A percentile compares a stretch with the other conserved stretches of the same genome.
phyloP scores from a whole-genome alignment of 2,888 invertebrate genomes.

The Caenorhabditis sp. region DNA sequence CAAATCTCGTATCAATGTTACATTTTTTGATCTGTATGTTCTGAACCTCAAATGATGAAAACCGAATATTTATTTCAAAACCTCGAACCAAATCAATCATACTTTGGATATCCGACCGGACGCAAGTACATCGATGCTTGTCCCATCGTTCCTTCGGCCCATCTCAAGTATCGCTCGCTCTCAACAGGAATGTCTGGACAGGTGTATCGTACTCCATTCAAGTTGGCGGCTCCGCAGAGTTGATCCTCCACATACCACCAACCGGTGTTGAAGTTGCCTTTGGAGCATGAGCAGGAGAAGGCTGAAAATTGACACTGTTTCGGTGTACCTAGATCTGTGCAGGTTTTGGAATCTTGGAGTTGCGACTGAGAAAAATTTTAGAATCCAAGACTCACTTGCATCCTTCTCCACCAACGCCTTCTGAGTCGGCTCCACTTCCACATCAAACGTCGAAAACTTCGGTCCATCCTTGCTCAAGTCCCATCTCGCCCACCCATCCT shows the following conservation, averaged over 20 bases:
- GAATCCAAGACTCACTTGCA: too few species aligned
- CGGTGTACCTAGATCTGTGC: too few species aligned
- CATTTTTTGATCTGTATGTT: too few species aligned
- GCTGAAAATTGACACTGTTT: neutral
- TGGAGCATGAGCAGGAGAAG: constrained; percentile 65
- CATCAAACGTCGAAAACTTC: constrained; percentile 70
- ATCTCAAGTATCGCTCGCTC: constrained; percentile 68
- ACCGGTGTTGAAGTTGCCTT: constrained; percentile 73
- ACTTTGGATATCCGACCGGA: constrained; percentile 71
- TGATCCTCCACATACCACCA: constrained; percentile 74
- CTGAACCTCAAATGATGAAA: too few species aligned
- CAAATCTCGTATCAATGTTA: too few species aligned
- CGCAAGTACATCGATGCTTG: constrained; percentile 69
- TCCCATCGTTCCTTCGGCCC: constrained; percentile 70
- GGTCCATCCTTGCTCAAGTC: constrained; percentile 68
- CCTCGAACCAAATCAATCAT: constrained; percentile 28
- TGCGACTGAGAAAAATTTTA: too few species aligned
- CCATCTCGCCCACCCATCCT: constrained; percentile 79
- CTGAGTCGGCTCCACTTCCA: constrained; percentile 27
- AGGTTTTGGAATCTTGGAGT: too few species aligned
- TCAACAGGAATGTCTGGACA: constrained; percentile 68
- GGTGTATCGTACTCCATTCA: constrained; percentile 74
- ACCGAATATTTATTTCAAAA: too few species aligned
- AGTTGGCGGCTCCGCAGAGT: constrained; percentile 73
- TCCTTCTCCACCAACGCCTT: too few species aligned